Base-by-base conservation (phyloP, 2,888 invertebrate genomes). In the Agonopterix arenella region DNA sequence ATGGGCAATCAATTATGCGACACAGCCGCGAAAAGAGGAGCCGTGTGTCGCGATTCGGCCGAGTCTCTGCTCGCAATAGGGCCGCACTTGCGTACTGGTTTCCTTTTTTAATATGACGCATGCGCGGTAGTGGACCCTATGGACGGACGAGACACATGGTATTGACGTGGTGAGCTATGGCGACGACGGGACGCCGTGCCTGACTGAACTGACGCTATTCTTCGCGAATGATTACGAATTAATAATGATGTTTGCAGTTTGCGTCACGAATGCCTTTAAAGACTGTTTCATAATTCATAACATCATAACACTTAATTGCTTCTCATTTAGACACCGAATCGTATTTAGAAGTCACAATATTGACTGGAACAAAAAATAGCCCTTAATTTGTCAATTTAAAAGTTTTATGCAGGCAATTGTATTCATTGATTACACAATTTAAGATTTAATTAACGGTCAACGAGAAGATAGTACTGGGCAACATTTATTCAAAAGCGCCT, bases 1-100 rank as follows among this genome's bases (percentile, higher is more conserved):
- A 76, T 78, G 83, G 78, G 75, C 84, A 79, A 86, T 84, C 78
- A 85, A 84, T 86, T 84, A 86, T 81, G 84, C 80, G 86, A 85
- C 84, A 82, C 59, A 68, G 73, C 66, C 65, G 68, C 68, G 69
- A 66, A 71, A 77, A 79, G 80, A 81, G 70, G 78, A 79, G 73
- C 65, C 73, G 78, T 65, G 70, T 80, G 80, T 79, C 77, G 80
- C 78, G 73, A 77, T 62, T 73, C 62, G 61, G 68, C 67, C 44
- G 63, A 61, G 60, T 57, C 56, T 50, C 40, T 18, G 28, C 18
- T 41, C 38, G 46, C 40, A 47, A 13, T 16, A 45, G 45, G 46
- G 57, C 59, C 60, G 75, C 79, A 78, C 83, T 80, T 79, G 84
- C 84, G 84, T 73, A 60, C 55, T 50, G 49, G 53, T 51, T 59